Conservation (phyloP, 2,113 vertebrate genomes). For the Lucifuga dentata region DNA sequence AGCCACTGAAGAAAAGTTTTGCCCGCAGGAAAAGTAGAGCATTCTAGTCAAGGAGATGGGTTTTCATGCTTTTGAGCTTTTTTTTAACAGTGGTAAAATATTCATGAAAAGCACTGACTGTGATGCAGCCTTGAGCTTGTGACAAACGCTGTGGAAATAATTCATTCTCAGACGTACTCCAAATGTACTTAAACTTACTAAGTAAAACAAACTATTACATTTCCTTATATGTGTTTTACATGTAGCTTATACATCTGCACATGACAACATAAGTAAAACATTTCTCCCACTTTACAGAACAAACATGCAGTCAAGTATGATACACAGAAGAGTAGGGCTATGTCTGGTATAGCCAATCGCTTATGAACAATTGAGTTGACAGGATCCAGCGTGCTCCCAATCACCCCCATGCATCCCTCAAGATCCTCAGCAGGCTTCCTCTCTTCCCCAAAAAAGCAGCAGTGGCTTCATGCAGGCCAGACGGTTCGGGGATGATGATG, state of each 20-base stretch:
- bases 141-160: constrained; percentile 58
- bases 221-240: constrained; percentile 18
- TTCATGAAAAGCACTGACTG: constrained; percentile 71
- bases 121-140: constrained; percentile 55
- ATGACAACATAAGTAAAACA: constrained; percentile 65
- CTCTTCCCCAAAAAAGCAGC: constrained; percentile 79
- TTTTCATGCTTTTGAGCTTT: constrained; percentile 72
- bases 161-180: constrained; percentile 46
- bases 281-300: constrained; percentile 75
- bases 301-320: constrained; percentile 78
- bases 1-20: constrained; percentile 55
- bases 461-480: constrained; percentile 81
- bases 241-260: constrained; percentile 51
- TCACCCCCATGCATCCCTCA: constrained; percentile 82
- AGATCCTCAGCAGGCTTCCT: constrained; percentile 79
- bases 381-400: constrained; percentile 82
- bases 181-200: constrained; percentile 1
- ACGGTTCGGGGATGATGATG: constrained; percentile 75
- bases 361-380: constrained; percentile 78
- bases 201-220: constrained; percentile 44
- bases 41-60: constrained; percentile 59
- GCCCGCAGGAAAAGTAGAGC: constrained; percentile 50
- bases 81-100: constrained; percentile 72
- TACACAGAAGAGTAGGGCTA: constrained; percentile 73
- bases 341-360: constrained; percentile 76